Conservation (phyloP, 2,888 invertebrate species). For the Amblyteles armatorius region DNA sequence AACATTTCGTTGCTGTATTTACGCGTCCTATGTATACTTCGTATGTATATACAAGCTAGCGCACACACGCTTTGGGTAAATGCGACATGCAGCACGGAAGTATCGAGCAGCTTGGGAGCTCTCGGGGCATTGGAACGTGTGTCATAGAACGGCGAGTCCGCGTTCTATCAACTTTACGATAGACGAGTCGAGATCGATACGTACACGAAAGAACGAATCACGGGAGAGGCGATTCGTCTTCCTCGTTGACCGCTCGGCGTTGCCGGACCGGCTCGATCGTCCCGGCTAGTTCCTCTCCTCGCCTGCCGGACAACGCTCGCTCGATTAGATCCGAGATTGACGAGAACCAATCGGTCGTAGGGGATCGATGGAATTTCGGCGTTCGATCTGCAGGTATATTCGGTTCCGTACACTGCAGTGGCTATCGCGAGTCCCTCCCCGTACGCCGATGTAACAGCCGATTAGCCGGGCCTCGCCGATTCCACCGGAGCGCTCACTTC, state of each 20-base stretch:
- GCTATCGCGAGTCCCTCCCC: neutral
- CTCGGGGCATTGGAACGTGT: conserved; percentile 9
- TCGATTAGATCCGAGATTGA: conserved; percentile 68
- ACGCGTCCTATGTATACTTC: neutral
- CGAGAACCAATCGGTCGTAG: conserved; percentile 63
- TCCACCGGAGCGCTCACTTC: conserved; percentile 33
- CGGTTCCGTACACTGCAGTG: conserved; percentile 18
- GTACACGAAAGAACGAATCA: conserved; percentile 17
- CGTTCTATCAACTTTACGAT: conserved; percentile 37
- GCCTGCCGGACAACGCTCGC: conserved; percentile 52
- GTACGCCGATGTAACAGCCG: conserved; percentile 41
- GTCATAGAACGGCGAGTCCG: conserved; percentile 18
- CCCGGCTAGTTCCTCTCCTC: neutral
- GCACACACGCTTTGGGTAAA: neutral
- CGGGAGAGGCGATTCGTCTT: conserved; percentile 41
- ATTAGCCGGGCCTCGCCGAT: conserved; percentile 58
- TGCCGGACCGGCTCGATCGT: conserved; percentile 7
- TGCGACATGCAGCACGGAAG: neutral
- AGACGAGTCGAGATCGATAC: conserved; percentile 27
- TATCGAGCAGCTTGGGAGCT: conserved; percentile 11
- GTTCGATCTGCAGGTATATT: conserved; percentile 32
- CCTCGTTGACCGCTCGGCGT: conserved; percentile 42
- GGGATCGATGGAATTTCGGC: conserved; percentile 37
- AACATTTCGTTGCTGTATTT: conserved; percentile 24
- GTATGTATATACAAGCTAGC: neutral